A percentile compares a stretch with the other conserved stretches of the same genome.
phyloP scores from a whole-genome alignment of 2,113 vertebrate species.

The Dipodomys merriami region DNA sequence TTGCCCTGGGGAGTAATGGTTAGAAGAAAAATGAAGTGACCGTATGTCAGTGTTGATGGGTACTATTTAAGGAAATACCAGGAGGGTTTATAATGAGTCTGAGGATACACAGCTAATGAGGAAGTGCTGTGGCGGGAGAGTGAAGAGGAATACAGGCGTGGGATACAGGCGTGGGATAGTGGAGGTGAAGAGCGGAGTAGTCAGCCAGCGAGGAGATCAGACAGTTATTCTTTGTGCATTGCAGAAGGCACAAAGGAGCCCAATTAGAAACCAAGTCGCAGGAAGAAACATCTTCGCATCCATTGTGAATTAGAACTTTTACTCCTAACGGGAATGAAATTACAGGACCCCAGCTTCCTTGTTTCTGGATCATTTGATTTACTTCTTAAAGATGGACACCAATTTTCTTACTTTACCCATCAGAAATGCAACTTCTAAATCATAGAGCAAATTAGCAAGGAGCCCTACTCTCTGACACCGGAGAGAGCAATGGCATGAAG shows the following conservation, averaged over 20 bases:
- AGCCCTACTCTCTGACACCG: constrained; percentile 32
- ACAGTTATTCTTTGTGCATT: background rate
- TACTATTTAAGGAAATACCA: constrained; percentile 59
- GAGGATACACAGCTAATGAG: constrained; percentile 73
- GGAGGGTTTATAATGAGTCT: constrained; percentile 63
- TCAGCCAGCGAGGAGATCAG: constrained; percentile 1
- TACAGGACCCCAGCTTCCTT: constrained; percentile 52
- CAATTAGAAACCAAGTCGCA: constrained; percentile 64
- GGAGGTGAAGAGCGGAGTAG: constrained; percentile 57
- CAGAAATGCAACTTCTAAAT: background rate
- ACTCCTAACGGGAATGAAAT: constrained; percentile 44
- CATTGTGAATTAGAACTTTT: constrained; percentile 71
- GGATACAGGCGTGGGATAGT: constrained; percentile 51
- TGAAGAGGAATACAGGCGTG: constrained; percentile 36
- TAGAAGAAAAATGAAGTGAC: constrained; percentile 61
- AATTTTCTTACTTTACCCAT: constrained; percentile 36
- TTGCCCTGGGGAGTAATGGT: constrained; percentile 25
- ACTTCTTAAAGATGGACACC: constrained; percentile 62
- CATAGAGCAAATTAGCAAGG: constrained; percentile 30
- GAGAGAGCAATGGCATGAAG: background rate
- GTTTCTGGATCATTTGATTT: constrained; percentile 57
- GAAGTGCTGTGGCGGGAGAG: constrained; percentile 59
- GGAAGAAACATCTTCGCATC: constrained; percentile 64
- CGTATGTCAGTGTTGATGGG: constrained; percentile 35
- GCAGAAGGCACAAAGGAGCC: constrained; percentile 63